phyloP scores from a whole-genome alignment of 2,888 invertebrate genomes.

The Polydrusus cervinus region DNA sequence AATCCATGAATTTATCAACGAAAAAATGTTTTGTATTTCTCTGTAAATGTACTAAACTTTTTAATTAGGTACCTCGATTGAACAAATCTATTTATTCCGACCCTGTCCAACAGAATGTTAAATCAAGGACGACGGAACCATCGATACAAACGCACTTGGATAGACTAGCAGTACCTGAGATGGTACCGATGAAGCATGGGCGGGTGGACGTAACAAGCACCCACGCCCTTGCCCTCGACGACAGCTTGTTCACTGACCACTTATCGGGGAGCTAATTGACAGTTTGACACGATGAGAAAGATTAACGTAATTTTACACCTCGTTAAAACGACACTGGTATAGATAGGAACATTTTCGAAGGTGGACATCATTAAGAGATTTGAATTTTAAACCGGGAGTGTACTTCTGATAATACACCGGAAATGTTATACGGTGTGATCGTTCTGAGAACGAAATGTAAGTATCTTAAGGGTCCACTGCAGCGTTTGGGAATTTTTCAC shows the following conservation, averaged over 20 bases:
- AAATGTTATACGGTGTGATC: conserved; percentile 6
- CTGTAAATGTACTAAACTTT: too few species aligned
- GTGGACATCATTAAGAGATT: conserved; percentile 33
- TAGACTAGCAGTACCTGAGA: background rate
- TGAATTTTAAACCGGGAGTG: conserved; percentile 22
- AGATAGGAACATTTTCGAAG: too few species aligned
- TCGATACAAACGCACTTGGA: conserved; percentile 7
- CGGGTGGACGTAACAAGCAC: conserved; percentile 32
- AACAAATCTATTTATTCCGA: background rate
- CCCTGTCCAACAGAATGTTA: conserved; percentile 1
- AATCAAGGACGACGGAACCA: conserved; percentile 17
- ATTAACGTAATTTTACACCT: conserved; percentile 52
- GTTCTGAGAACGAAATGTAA: too few species aligned
- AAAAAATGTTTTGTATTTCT: too few species aligned
- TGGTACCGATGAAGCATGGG: conserved; percentile 22
- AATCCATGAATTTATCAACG: too few species aligned
- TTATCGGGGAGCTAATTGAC: conserved; percentile 46
- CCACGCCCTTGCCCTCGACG: conserved; percentile 36
- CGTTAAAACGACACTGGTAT: conserved; percentile 39
- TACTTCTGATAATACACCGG: conserved; percentile 14
- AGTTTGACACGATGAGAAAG: conserved; percentile 44
- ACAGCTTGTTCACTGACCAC: conserved; percentile 40
- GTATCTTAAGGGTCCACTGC: too few species aligned
- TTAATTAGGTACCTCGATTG: too few species aligned
- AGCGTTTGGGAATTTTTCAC: too few species aligned